Percentiles rank a stretch among this genome's conserved stretches.
phyloP scores from a whole-genome alignment of 2,113 vertebrate genomes.

The Heterocephalus glaber region DNA sequence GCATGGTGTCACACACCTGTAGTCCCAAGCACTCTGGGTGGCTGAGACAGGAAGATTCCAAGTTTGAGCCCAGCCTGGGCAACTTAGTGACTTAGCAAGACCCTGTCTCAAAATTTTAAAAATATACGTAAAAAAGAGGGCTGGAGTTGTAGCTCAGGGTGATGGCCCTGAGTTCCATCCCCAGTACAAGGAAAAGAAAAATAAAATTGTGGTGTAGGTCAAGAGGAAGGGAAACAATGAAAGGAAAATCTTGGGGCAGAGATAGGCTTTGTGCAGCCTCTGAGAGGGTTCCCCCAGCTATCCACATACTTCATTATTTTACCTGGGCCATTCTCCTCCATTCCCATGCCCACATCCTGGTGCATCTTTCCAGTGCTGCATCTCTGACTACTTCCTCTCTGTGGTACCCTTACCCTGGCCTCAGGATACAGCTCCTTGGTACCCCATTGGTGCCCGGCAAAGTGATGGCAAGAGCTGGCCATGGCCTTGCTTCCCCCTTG shows the following conservation, averaged over 20 bases:
- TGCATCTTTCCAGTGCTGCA: conserved; percentile 21
- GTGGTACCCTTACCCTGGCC: background rate
- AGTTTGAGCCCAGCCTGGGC: background rate
- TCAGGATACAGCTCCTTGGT: background rate
- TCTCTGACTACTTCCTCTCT: background rate
- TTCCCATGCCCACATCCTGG: background rate
- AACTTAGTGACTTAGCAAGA: background rate
- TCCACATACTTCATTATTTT: background rate
- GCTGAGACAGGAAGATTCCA: background rate
- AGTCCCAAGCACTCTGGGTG: background rate
- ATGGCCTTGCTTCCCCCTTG: background rate
- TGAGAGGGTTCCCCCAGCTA: background rate
- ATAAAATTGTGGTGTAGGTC: background rate
- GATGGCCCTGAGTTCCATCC: background rate
- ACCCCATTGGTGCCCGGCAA: background rate
- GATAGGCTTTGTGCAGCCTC: background rate
- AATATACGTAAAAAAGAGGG: background rate
- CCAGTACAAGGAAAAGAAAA: background rate
- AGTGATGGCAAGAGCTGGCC: background rate
- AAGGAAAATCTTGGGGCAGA: background rate
- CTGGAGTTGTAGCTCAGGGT: background rate
- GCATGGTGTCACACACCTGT: background rate
- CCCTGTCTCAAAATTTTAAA: background rate
- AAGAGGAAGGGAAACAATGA: conserved; percentile 21
- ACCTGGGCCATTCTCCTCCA: background rate